Base-by-base conservation (phyloP, 2,888 invertebrate species). In the Stomorhina lunata region DNA sequence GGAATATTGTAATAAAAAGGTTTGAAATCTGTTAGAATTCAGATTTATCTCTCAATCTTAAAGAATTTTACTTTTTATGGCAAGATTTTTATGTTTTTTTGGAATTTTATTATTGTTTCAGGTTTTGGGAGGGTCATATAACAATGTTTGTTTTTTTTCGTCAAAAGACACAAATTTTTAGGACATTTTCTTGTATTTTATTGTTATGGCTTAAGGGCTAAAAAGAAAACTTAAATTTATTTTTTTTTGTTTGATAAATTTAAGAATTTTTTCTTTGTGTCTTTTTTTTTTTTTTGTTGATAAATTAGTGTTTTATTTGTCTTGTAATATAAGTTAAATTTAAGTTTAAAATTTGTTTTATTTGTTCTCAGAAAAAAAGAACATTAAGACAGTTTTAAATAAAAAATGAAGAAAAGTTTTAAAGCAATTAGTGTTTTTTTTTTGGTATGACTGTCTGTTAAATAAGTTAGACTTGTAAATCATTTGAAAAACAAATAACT, bases 121-220 rank as follows among this genome's bases (percentile, higher is more conserved):
- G 34, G 9, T 25, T 66, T 34, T 66, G 32, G 32, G 22, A 50
- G 48, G 50, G 48, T 48, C 48, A 66, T 66, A 34, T 32, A 48
- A 32, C n/a, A n/a, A n/a, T n/a, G n/a, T n/a, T 50, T 50, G 4
- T 50, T 66, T 1, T n/a, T 7, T 43, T 6, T 29, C 20, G 45
- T 53, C 25, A 2, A 17, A 43, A 40, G 20, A 37, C 50, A 27
- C 37, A 50, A 25, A 37, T 22, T 45, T 15, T 22, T 10, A 25
- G 25, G 37, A 50, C 25, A 50, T 37, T n/a, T n/a, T n/a, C n/a
- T n/a, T n/a, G n/a, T n/a, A 22, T 68, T 68, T 68, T 53, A 50
- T 68, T 68, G 25, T 25, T 68, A 53, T 4, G 25, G 37, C 25
- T 50, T 4, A 37, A 68, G 32, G 66, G 17, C 66, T 50, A 37